A percentile compares a stretch with the other conserved stretches of the same genome.
These are phyloP conservation scores for Eupithecia vulgata DNA, from an alignment of 2,888 invertebrate species.

Conservation along the genomic window DNA sequence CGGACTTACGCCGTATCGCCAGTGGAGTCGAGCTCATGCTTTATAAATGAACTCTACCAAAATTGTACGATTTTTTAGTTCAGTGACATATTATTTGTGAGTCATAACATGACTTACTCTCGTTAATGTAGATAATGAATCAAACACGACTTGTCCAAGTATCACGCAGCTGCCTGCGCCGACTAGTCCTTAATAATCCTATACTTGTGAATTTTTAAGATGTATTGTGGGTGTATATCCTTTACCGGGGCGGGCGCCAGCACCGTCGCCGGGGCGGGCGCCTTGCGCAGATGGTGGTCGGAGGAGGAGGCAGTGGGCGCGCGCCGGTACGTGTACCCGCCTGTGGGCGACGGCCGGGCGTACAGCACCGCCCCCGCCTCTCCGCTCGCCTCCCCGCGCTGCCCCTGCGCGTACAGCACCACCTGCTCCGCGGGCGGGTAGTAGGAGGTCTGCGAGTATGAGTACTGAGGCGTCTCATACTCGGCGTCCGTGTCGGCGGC, in stretches of 20 bases:
- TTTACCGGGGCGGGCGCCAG: constrained; percentile 35
- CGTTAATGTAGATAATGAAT: neutral
- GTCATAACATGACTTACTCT: no score
- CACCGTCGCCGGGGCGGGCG: constrained; percentile 15
- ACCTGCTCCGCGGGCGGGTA: constrained; percentile 1
- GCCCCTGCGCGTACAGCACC: constrained; percentile 36
- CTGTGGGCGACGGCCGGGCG: constrained; percentile 65
- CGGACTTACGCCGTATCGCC: no score
- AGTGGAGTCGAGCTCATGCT: no score
- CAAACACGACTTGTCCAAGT: neutral
- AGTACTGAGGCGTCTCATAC: constrained; percentile 27
- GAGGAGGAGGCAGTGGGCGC: constrained; percentile 41
- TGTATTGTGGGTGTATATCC: constrained; percentile 55
- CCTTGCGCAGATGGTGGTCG: neutral
- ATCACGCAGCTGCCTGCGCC: neutral
- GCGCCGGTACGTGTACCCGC: constrained; percentile 69
- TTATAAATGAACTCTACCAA: no score
- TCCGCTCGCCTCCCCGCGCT: constrained; percentile 43
- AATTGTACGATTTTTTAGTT: neutral
- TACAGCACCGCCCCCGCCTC: constrained; percentile 59
- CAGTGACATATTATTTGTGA: neutral
- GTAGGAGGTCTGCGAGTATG: neutral
- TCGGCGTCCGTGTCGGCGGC: neutral
- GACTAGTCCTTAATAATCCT: constrained; percentile 56
- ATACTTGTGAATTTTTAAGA: constrained; percentile 71